Base-by-base conservation (phyloP, 1,140 invertebrate species). In the Drosophila lowei region DNA sequence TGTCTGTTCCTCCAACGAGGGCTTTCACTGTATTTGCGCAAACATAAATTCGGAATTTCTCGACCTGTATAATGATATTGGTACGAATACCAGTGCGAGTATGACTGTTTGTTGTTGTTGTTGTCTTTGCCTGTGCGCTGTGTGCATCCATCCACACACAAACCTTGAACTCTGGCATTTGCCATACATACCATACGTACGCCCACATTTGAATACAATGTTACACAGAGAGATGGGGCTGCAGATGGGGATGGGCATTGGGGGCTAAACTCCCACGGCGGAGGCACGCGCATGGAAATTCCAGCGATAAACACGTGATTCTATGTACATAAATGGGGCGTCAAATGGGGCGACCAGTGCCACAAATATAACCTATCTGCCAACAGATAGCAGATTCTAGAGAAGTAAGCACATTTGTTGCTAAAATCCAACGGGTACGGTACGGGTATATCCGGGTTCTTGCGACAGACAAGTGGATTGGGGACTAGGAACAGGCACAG, bases 251-350 rank as follows among this genome's bases (percentile, higher is more conserved):
- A 53, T 30, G 15, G 56, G 50, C 41, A 61, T 60, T 71, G 46
- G 57, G 42, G 42, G 16, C 42, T 56, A 21, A 64, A 75, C 77
- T 65, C 80, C 67, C 80, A 85, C 64, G 46, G 46, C 50, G 47
- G 42, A 61, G 81, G 55, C 83, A 85, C 83, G 83, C 81, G 83
- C 81, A 72, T 78, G 52, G 46, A 71, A 78, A 84, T 88, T 74
- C 83, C 77, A 75, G 53, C 47, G 77, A 86, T 86, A 81, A 88
- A 81, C 81, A 86, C 83, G 81, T 86, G 81, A 88, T 88, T 86
- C 54, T 75, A 71, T 85, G 81, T 85, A 77, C 73, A 77, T 63
- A 63, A n/a, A n/a, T n/a, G n/a, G n/a, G 62, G 68, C 65, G 49
- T 44, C 54, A 61, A 68, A 79, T 25, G 23, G 54, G 64, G 15